A percentile compares a stretch with the other conserved stretches of the same genome.
These are phyloP conservation scores for Casuarius casuarius DNA, from an alignment of 2,113 vertebrate genomes.

Conservation along the genomic window DNA sequence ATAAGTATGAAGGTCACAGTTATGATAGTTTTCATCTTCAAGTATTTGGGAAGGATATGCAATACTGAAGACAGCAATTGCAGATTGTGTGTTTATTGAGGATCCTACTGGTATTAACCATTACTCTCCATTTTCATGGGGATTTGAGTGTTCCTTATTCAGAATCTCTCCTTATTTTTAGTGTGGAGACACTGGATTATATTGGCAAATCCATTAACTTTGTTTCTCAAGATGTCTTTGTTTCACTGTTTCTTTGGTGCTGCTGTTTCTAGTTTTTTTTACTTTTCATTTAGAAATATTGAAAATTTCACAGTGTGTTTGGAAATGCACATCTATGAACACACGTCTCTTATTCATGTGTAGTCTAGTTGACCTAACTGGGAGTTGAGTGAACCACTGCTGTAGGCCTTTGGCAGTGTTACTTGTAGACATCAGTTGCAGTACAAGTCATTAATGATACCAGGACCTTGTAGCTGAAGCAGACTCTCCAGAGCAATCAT, in stretches of 20 bases:
- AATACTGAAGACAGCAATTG: background rate
- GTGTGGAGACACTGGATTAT: background rate
- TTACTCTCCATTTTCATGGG: background rate
- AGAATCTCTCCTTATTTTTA: background rate
- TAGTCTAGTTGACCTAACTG: background rate
- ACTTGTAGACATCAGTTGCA: background rate
- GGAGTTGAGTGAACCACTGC: background rate
- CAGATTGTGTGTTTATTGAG: background rate
- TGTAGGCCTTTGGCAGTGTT: background rate
- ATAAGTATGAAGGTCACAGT: background rate
- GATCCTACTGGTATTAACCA: background rate
- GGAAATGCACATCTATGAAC: background rate
- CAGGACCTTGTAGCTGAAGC: background rate
- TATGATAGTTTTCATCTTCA: background rate
- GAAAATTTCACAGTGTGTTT: background rate
- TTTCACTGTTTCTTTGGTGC: background rate
- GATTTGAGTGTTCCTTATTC: background rate
- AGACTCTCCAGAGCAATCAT: background rate
- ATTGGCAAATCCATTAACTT: background rate
- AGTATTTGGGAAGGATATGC: background rate
- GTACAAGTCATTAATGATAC: background rate
- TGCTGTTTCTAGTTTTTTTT: background rate
- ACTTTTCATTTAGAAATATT: background rate
- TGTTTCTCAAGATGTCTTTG: background rate
- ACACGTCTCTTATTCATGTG: background rate